Percentiles rank a stretch among this genome's conserved stretches.
These are phyloP conservation scores for Bradypodion ventrale DNA, from an alignment of 2,797 vertebrate genomes.

Conservation along the genomic window DNA sequence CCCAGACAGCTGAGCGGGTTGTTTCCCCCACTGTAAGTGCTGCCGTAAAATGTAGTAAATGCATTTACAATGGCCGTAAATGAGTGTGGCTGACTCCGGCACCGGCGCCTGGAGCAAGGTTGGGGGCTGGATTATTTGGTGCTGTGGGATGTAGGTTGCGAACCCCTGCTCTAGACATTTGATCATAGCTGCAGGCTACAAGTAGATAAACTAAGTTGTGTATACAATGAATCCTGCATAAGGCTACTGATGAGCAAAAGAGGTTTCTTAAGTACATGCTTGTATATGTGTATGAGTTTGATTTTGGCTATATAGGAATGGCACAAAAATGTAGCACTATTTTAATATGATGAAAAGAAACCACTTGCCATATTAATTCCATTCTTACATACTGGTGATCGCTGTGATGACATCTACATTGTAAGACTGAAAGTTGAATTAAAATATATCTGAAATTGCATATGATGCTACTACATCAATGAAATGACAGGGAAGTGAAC, in stretches of 20 bases:
- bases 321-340: conserved; percentile 64
- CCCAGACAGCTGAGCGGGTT: too few species aligned
- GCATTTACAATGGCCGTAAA: too few species aligned
- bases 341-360: conserved; percentile 68
- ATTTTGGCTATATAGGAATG: conserved; percentile 58
- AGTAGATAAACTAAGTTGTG: background rate
- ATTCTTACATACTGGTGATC: conserved; percentile 28
- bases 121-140: too few species aligned
- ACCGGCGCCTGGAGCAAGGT: too few species aligned
- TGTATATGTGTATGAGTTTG: background rate
- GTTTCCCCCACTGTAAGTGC: too few species aligned
- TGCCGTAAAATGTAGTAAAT: too few species aligned
- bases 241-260: background rate
- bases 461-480: background rate
- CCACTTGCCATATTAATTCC: conserved; percentile 41
- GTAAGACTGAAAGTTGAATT: conserved; percentile 27
- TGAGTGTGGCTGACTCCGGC: too few species aligned
- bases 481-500: conserved; percentile 38
- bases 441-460: background rate
- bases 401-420: conserved; percentile 26
- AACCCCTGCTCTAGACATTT: background rate
- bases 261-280: background rate
- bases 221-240: background rate
- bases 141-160: too few species aligned
- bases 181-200: conserved; percentile 25